These are phyloP conservation scores for Amphipoea lucens DNA, from an alignment of 2,888 invertebrate genomes.

Conservation along the genomic window DNA sequence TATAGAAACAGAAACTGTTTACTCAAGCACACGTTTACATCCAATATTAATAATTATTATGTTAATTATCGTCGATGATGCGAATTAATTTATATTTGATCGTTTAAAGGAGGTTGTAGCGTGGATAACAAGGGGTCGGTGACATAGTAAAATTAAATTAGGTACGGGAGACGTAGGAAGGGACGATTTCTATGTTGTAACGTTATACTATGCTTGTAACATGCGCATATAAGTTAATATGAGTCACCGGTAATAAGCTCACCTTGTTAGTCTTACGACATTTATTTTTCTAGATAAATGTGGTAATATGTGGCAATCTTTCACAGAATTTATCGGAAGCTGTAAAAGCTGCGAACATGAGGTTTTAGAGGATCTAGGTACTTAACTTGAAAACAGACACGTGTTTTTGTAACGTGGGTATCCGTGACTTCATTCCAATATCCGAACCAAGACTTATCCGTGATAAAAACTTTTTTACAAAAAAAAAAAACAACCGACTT, in stretches of 20 bases:
- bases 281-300: constrained; percentile 39
- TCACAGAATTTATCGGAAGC: constrained; percentile 18
- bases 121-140: constrained; percentile 2
- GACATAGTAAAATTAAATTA: constrained; percentile 23
- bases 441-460: not conserved
- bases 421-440: not conserved
- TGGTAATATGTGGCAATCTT: constrained; percentile 23
- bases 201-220: constrained; percentile 38
- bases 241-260: constrained; percentile 30
- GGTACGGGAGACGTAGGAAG: not conserved
- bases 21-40: not conserved
- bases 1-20: not conserved
- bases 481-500: too few relatives aligned
- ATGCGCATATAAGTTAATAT: constrained; percentile 50
- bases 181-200: constrained; percentile 34
- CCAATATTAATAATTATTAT: not conserved
- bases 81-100: constrained; percentile 18
- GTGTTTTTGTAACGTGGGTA: not conserved
- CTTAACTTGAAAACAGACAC: constrained; percentile 1
- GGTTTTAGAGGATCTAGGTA: constrained; percentile 1
- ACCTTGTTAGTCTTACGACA: constrained; percentile 47
- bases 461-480: too few relatives aligned
- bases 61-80: constrained; percentile 6
- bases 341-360: constrained; percentile 25
- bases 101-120: constrained; percentile 9